Base-by-base conservation (phyloP, 2,888 invertebrate species). In the Helleia helle region DNA sequence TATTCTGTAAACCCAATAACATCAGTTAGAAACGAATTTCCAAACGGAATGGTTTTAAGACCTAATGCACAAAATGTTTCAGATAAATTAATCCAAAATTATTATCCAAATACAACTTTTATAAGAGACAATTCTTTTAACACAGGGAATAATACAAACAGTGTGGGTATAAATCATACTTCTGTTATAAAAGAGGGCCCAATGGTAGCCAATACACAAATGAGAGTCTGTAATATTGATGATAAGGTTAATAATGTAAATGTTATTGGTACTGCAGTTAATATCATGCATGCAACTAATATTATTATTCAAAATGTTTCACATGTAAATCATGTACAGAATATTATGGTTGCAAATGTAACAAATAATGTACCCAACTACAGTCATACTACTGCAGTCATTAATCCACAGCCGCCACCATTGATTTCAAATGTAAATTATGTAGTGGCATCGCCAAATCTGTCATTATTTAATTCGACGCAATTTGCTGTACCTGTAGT, bases 391-490 rank as follows among this genome's bases (percentile, higher is more conserved):
- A 12, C 12, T n/a, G 39, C 54, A 4, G 42, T 67, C 15, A 59
- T 61, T 31, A 36, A 49, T 28, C 46, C 51, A 34, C 49, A 50
- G 51, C 49, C 34, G 51, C 49, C 34, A 17, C 43, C 25, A 12
- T 2, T 15, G 14, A 15, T 7, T 46, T 25, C 12, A 11, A 34
- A 34, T 12, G 18, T 22, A 3, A 17, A 4, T 34, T 31, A 18
- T 31, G 31, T 18, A 8, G 11, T 34, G 22, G 34, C 18, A 11
- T 47, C 55, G 22, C 60, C 62, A 7, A 70, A 64, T 45, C 52
- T 70, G 43, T 51, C 64, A 9, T 41, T 71, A 17, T 66, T 65
- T 49, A 61, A 71, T 48, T 53, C 65, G 2, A 63, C 66, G 1
- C 63, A 61, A 43, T 68, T 59, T 40, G 52, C 58, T 1, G 52